Base-by-base conservation (phyloP, 2,797 vertebrate genomes). In the Huso huso region DNA sequence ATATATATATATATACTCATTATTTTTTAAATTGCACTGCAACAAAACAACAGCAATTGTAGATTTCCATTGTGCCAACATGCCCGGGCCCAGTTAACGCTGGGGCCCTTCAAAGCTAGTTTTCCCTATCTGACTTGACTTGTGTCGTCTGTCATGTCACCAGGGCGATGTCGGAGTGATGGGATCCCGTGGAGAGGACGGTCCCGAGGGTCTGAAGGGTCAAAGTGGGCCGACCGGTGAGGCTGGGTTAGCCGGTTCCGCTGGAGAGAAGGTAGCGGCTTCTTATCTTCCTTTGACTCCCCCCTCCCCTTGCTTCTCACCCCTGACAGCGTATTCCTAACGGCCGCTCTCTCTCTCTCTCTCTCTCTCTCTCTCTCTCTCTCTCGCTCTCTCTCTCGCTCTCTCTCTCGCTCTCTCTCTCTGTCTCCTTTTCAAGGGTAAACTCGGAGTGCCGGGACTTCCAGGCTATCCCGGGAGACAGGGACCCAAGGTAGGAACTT, bases 401-500 rank as follows among this genome's bases (percentile, higher is more conserved):
- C 55, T 3, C 15, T 59, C 10, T 58, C 48, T 18, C 49, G 11
- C 13, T 57, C 51, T 57, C 53, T 15, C 11, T 6, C 53, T 11
- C 23, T 53, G 10, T 62, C 57, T 13, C 18, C 13, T 18, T 37
- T 66, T 76, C 63, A 12, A 98, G 95, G 95, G 95, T 65, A 95
- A 93, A 66, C 88, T 97, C 61, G 95, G 95, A 0, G 80, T 97
- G 23, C 95, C 94, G 0, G 95, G 95, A 51, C 86, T 97, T 69
- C 94, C 94, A 0, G 95, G 95, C 51, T 96, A 97, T 68, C 93
- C 94, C 2, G 94, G 94, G 70, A 90, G 93, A 72, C 92, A 90
- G 72, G 95, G 95, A 63, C 63, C 90, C 49, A 97, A 98, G 93
- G 95, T 96, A 83, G 89, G 84, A 57, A 70, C 23, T 37, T 37